phyloP scores from a whole-genome alignment of 2,888 invertebrate genomes.

The Ectemnius cavifrons region DNA sequence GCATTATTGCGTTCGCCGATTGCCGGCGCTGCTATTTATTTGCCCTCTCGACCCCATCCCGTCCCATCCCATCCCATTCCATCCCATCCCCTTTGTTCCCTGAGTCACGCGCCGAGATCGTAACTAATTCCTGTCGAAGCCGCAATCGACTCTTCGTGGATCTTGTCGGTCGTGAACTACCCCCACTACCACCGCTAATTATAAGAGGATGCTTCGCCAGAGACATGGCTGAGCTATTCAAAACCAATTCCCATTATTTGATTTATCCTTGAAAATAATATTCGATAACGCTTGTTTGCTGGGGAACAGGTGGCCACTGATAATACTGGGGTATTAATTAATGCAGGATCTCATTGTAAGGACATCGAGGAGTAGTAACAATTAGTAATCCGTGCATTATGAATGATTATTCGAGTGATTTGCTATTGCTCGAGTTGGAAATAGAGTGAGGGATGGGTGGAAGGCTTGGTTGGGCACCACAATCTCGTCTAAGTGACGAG shows the following conservation, averaged over 20 bases:
- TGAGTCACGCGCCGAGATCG: no score
- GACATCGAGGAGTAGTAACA: background rate
- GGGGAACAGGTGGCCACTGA: background rate
- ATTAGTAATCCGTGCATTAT: background rate
- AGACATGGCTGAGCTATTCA: no score
- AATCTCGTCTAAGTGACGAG: constrained; percentile 56
- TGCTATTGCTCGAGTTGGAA: constrained; percentile 10
- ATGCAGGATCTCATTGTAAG: background rate
- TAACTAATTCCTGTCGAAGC: no score
- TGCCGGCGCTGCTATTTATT: constrained; percentile 29
- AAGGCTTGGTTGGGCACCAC: constrained; percentile 58
- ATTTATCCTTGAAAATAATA: background rate
- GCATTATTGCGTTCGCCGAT: constrained; percentile 36
- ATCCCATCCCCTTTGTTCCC: background rate
- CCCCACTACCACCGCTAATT: background rate
- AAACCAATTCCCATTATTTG: no score
- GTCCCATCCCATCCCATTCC: background rate
- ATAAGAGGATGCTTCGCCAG: no score
- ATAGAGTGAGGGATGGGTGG: constrained; percentile 5
- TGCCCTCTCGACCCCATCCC: background rate
- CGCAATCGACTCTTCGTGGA: no score
- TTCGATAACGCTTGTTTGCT: background rate
- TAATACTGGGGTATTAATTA: constrained; percentile 2
- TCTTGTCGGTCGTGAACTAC: background rate
- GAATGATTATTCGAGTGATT: background rate